These are phyloP conservation scores for Rousettus leschenaultii DNA, from an alignment of 2,113 vertebrate genomes.

Conservation along the genomic window DNA sequence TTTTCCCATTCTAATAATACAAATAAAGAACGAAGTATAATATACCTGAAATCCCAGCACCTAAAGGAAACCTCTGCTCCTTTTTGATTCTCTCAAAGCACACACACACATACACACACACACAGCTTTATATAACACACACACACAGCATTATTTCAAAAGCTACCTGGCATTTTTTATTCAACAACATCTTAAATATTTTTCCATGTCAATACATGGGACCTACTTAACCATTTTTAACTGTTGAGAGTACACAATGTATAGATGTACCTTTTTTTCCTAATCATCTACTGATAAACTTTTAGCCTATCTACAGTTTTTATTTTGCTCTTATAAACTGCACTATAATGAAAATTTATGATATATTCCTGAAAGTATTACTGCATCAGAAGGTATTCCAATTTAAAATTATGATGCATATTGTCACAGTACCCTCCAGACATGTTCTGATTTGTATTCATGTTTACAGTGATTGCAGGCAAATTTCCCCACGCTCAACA, in stretches of 20 bases:
- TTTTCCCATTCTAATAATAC: background rate
- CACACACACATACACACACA: background rate
- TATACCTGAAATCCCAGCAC: background rate
- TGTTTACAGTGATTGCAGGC: background rate
- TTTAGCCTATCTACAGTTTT: background rate
- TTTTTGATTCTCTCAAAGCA: background rate
- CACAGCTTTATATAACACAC: background rate
- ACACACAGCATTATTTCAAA: background rate
- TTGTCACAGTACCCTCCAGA: background rate
- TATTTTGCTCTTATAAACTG: background rate
- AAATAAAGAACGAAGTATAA: background rate
- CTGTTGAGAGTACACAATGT: background rate
- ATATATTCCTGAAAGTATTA: background rate
- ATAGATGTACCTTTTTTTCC: background rate
- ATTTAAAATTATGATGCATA: background rate
- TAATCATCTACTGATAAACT: background rate
- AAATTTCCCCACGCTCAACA: background rate
- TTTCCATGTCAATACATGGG: background rate
- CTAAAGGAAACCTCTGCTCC: background rate
- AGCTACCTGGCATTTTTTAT: background rate
- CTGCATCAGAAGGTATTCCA: background rate
- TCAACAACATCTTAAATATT: background rate
- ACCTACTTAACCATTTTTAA: background rate
- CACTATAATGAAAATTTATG: background rate
- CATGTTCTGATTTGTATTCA: background rate